Percentiles rank a stretch among this genome's conserved stretches.
Evolutionary conservation across 2,797 vertebrate species (phyloP).

Genomic region (Menidia menidia): DNA sequence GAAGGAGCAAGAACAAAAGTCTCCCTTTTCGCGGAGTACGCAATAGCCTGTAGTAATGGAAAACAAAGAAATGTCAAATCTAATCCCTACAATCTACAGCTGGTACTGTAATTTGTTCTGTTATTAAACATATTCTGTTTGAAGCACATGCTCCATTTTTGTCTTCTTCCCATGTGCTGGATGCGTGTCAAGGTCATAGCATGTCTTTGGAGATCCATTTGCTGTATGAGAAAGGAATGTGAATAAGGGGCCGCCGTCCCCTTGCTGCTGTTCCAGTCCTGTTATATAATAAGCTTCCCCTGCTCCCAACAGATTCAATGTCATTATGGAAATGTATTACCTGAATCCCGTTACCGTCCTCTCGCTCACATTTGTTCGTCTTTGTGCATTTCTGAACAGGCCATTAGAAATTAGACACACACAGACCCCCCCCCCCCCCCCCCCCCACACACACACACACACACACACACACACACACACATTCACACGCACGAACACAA

Average conservation of each 20-base stretch:
- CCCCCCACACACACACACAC: no score
- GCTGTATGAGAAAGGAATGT: slow-evolving; percentile 47
- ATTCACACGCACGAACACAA: no score
- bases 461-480: no score
- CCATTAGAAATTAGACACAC: slow-evolving; percentile 69
- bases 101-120: neutral
- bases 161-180: slow-evolving; percentile 45
- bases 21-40: no score
- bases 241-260: slow-evolving; percentile 41
- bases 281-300: slow-evolving; percentile 76
- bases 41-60: slow-evolving; percentile 3
- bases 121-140: slow-evolving; percentile 1
- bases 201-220: slow-evolving; percentile 72
- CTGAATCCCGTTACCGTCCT: slow-evolving; percentile 49
- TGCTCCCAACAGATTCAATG: slow-evolving; percentile 73
- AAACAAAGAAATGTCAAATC: slow-evolving; percentile 9
- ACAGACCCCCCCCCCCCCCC: no score
- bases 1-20: no score
- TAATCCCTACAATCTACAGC: slow-evolving; percentile 21
- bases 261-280: slow-evolving; percentile 55
- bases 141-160: slow-evolving; percentile 12
- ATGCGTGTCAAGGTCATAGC: slow-evolving; percentile 66
- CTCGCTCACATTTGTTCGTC: slow-evolving; percentile 49
- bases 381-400: slow-evolving; percentile 62
- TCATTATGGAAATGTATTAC: slow-evolving; percentile 83